phyloP scores from a whole-genome alignment of 2,888 invertebrate genomes.

The Auanema freiburgensis region DNA sequence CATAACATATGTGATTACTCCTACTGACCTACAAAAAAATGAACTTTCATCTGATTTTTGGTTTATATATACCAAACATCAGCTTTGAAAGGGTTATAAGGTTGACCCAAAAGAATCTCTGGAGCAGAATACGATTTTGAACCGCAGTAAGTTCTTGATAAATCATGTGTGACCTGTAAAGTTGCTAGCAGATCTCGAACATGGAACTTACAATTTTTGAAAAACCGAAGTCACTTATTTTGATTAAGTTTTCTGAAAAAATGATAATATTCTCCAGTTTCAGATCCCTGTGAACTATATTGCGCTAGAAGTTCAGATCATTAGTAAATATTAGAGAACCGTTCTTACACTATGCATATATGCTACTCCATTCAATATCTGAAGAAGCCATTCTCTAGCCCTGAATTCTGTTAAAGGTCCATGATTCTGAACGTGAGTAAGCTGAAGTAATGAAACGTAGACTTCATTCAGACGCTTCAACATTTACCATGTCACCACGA shows the following conservation, averaged over 20 bases:
- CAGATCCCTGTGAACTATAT: constrained; percentile 67
- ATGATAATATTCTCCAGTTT: constrained; percentile 69
- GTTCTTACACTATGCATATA: constrained; percentile 65
- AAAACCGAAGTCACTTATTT: constrained; percentile 68
- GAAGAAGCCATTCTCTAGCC: constrained; percentile 65
- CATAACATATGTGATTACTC: constrained; percentile 68
- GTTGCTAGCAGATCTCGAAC: neutral
- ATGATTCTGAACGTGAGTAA: constrained; percentile 66
- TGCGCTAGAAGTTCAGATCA: constrained; percentile 28
- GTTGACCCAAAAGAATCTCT: constrained; percentile 66
- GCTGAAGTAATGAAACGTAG: constrained; percentile 29
- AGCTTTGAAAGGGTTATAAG: constrained; percentile 67
- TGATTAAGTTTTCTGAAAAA: constrained; percentile 63
- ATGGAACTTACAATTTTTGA: constrained; percentile 53
- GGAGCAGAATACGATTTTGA: constrained; percentile 67
- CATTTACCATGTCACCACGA: constrained; percentile 65
- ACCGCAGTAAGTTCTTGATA: constrained; percentile 67
- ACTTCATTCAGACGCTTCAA: neutral
- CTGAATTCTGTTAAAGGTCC: constrained; percentile 65
- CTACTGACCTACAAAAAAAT: constrained; percentile 62
- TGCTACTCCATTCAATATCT: constrained; percentile 64
- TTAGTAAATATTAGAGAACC: too few relatives aligned
- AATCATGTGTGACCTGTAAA: constrained; percentile 12
- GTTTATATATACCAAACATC: constrained; percentile 65
- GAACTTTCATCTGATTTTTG: neutral